Evolutionary conservation across 2,797 vertebrate species (phyloP).

Genomic region (Uromys caudimaculatus): DNA sequence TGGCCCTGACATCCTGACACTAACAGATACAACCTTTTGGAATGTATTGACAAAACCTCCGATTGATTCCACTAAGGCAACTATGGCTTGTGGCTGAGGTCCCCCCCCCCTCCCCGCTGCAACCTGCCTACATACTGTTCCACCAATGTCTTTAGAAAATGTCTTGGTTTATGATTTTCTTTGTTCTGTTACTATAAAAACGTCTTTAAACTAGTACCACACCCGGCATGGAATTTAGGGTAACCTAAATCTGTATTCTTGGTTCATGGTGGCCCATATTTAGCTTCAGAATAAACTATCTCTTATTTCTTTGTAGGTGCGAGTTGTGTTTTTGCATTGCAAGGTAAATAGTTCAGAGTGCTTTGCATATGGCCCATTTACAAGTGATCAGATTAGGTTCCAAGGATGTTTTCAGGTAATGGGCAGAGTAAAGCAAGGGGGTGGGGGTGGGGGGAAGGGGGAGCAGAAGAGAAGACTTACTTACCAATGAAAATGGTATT

Average conservation of each 20-base stretch:
- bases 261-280: not conserved
- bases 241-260: not conserved
- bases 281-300: not conserved
- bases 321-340: not conserved
- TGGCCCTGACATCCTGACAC: not conserved
- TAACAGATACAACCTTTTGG: not conserved
- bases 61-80: no score
- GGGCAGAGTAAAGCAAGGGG: not conserved
- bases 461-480: not conserved
- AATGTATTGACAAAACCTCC: not conserved
- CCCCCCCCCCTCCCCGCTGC: not conserved
- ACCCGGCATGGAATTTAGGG: not conserved
- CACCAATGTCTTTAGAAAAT: not conserved
- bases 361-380: not conserved
- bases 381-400: not conserved
- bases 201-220: not conserved
- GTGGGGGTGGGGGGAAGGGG: not conserved
- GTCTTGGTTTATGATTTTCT: not conserved
- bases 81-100: no score
- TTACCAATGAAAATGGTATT: not conserved
- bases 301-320: not conserved
- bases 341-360: not conserved
- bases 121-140: not conserved
- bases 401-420: not conserved
- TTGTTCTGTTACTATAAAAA: not conserved